Conservation (phyloP, 2,113 vertebrate genomes). For the Chloropsis cyanopogon region DNA sequence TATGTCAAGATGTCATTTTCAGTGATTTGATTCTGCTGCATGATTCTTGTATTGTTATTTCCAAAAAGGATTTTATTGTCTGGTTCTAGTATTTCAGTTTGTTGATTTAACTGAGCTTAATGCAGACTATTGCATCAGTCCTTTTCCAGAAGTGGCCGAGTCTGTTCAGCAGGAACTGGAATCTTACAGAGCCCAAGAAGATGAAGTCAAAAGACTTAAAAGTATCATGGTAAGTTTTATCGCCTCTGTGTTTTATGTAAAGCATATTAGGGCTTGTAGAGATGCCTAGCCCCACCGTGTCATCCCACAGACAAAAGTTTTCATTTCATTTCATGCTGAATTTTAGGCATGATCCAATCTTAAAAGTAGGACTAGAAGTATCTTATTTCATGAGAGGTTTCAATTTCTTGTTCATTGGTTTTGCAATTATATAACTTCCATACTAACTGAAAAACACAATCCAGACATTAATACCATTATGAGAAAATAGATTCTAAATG, state of each 20-base stretch:
- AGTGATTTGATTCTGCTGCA: neutral
- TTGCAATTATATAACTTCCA: neutral
- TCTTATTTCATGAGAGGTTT: neutral
- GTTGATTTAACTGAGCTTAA: constrained; percentile 28
- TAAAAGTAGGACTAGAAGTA: neutral
- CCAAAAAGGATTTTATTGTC: neutral
- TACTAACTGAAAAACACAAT: neutral
- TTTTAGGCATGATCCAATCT: neutral
- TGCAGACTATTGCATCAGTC: constrained; percentile 73
- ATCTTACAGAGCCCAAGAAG: constrained; percentile 92
- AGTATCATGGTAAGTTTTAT: constrained; percentile 90
- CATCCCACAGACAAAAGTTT: neutral
- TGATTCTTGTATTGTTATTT: neutral
- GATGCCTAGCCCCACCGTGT: neutral
- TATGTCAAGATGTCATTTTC: neutral
- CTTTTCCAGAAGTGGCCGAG: constrained; percentile 96
- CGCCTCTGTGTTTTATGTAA: neutral
- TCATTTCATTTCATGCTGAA: neutral
- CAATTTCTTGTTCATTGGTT: neutral
- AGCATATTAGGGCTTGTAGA: neutral
- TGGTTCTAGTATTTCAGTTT: neutral
- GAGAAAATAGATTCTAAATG: neutral
- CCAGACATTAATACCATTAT: neutral
- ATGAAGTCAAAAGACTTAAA: constrained; percentile 95
- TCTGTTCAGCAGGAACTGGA: constrained; percentile 96